Evolutionary conservation across 2,797 vertebrate species (phyloP), one percentile per base, ranked within the genome.

Genomic region (Acipenser oxyrinchus): DNA sequence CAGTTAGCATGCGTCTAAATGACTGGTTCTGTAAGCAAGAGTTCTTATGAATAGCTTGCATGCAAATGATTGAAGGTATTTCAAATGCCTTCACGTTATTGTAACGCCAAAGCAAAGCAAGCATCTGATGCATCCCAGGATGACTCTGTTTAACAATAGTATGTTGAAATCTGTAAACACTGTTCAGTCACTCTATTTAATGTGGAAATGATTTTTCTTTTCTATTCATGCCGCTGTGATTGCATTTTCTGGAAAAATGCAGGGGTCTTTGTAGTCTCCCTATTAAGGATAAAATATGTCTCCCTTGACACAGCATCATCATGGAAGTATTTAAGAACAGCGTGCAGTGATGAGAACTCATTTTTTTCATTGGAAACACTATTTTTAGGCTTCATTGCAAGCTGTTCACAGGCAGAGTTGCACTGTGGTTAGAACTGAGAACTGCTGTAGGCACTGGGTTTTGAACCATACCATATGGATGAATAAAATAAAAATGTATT

Each of bases 151-250:
- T 62, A 60, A 50, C 23, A 65, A 55, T 23, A 57, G 11, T 15
- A 60, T 48, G 63, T 13, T 10, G 10, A 8, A 37, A 65, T 77
- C 73, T 67, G 69, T 74, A 75, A 78, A 79, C 76, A 74, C 68
- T 70, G 73, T 71, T 66, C 71, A 48, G n/a, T 66, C 65, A 58
- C 4, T 75, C 68, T 81, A 71, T 79, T 77, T 78, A 82, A 78
- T 84, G 69, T 74, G 76, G 76, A 82, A 82, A 74, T 72, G 53
- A 8, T 6, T 80, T 75, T 77, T 76, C 68, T 66, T 76, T 81
- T 73, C 69, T 65, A 71, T 57, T 66, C 69, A 69, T 70, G 63
- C 69, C 74, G 76, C 78, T 74, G 71, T 74, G 71, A 77, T 63
- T 60, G 50, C 58, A 57, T 64, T 51, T 66, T 58, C 13, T 57